Percentiles rank a stretch among this genome's conserved stretches.
Conservation (phyloP, 2,797 vertebrate genomes). For the Galago senegalensis region DNA sequence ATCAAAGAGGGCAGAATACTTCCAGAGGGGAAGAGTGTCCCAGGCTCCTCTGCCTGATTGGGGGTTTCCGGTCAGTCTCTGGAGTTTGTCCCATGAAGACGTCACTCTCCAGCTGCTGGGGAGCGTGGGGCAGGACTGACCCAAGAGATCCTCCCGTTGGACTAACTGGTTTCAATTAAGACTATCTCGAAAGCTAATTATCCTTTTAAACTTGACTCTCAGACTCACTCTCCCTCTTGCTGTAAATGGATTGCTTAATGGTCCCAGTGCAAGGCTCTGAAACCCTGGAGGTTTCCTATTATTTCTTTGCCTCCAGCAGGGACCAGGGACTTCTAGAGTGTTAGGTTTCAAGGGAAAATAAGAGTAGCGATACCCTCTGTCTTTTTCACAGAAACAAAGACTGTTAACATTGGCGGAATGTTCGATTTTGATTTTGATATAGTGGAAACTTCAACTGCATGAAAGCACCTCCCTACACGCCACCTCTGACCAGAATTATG, state of each 20-base stretch:
- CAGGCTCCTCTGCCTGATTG: neutral
- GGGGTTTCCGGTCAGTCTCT: neutral
- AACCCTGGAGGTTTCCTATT: slow-evolving; percentile 72
- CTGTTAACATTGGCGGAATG: neutral
- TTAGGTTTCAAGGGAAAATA: slow-evolving; percentile 66
- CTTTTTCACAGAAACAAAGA: slow-evolving; percentile 76
- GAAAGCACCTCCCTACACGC: slow-evolving; percentile 37
- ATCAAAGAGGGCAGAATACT: neutral
- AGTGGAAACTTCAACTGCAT: neutral
- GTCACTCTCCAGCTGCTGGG: neutral
- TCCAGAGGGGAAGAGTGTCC: neutral
- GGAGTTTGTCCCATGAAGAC: neutral
- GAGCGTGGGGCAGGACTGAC: neutral
- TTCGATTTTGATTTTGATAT: slow-evolving; percentile 66
- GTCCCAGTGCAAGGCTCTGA: slow-evolving; percentile 53
- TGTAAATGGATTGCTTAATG: slow-evolving; percentile 67
- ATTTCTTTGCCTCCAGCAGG: slow-evolving; percentile 77
- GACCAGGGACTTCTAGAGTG: slow-evolving; percentile 68
- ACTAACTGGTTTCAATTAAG: slow-evolving; percentile 82
- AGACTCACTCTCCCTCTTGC: slow-evolving; percentile 27
- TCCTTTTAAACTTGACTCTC: slow-evolving; percentile 72
- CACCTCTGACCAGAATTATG: slow-evolving; percentile 58
- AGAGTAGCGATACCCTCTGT: slow-evolving; percentile 25
- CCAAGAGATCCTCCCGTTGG: slow-evolving; percentile 43
- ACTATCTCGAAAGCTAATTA: slow-evolving; percentile 78